Evolutionary conservation across 2,888 invertebrate species (phyloP), one percentile per base, ranked within the genome.

Genomic region (Pogonocherus hispidulus): DNA sequence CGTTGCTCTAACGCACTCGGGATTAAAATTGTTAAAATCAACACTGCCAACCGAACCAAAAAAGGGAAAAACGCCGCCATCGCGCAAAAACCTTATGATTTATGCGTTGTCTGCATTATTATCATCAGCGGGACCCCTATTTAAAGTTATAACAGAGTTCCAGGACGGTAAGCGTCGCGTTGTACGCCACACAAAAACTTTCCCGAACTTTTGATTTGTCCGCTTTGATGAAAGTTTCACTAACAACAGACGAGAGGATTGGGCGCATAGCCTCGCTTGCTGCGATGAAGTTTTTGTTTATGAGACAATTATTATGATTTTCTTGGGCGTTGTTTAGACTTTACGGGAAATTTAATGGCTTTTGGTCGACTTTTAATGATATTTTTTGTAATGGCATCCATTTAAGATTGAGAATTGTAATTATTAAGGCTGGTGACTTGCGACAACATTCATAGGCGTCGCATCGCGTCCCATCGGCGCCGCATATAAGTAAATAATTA

Each of bases 111-210:
- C 52, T 54, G 52, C 52, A 32, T 35, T n/a, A n/a, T 54, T 54
- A 54, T 55, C 37, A 55, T 22, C 55, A 55, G 41, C 37, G 55
- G 19, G 22, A 8, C 41, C 41, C 22, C 41, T 37, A 55, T 55
- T 41, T 55, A 14, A 37, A 55, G 37, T 19, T 55, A 20, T 20
- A n/a, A n/a, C 20, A 20, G 35, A 55, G 41, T 41, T 55, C 37
- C 19, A n/a, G 6, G 8, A 8, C 52, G 52, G 27, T 54, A 54
- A 54, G 32, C 52, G 32, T 54, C 27, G 32, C 32, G 20, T 20
- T 54, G 52, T 54, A 32, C 14, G 20, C 55, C 19, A 41, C 37
- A 55, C 22, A 55, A 55, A 55, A 55, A 55, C 55, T 55, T 41
- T 6, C 3, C 37, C 8, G 6, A 55, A 41, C 55, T 55, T 55